phyloP scores from a whole-genome alignment of 2,113 vertebrate genomes.

The Lynx canadensis region DNA sequence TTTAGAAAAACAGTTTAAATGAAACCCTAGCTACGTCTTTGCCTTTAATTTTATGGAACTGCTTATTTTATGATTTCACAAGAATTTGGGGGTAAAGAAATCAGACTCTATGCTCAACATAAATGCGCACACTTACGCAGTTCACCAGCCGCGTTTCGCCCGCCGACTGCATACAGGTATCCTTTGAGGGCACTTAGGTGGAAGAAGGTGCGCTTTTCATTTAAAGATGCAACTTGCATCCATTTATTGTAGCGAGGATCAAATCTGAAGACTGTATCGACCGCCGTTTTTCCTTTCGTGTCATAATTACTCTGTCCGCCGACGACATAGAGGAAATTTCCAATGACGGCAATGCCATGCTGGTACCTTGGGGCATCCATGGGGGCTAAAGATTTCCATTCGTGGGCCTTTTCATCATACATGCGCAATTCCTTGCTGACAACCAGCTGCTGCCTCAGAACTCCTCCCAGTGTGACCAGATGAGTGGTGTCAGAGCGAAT shows the following conservation, averaged over 20 bases:
- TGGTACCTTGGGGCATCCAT: slow-evolving; percentile 99
- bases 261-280: slow-evolving; percentile 98
- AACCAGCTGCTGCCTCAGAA: slow-evolving; percentile 97
- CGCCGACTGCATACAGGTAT: slow-evolving; percentile 97
- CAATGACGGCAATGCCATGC: slow-evolving; percentile 97
- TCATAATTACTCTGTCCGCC: slow-evolving; percentile 99
- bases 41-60: neutral
- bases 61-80: slow-evolving; percentile 5
- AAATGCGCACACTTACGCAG: slow-evolving; percentile 89
- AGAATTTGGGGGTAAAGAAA: slow-evolving; percentile 5
- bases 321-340: slow-evolving; percentile 99
- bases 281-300: slow-evolving; percentile 98
- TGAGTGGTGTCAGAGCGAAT: slow-evolving; percentile 97
- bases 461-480: slow-evolving; percentile 96
- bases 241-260: slow-evolving; percentile 99
- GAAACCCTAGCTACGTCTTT: neutral
- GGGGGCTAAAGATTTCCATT: slow-evolving; percentile 96
- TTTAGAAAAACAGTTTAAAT: slow-evolving; percentile 28
- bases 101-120: neutral
- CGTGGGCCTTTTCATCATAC: slow-evolving; percentile 96
- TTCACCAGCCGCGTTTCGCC: slow-evolving; percentile 97
- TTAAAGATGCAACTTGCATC: slow-evolving; percentile 98
- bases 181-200: slow-evolving; percentile 99
- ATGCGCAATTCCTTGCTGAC: slow-evolving; percentile 97
- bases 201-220: slow-evolving; percentile 99